Percentiles rank a stretch among this genome's conserved stretches.
phyloP scores from a whole-genome alignment of 1,140 invertebrate genomes.

The Zaprionus taronus region DNA sequence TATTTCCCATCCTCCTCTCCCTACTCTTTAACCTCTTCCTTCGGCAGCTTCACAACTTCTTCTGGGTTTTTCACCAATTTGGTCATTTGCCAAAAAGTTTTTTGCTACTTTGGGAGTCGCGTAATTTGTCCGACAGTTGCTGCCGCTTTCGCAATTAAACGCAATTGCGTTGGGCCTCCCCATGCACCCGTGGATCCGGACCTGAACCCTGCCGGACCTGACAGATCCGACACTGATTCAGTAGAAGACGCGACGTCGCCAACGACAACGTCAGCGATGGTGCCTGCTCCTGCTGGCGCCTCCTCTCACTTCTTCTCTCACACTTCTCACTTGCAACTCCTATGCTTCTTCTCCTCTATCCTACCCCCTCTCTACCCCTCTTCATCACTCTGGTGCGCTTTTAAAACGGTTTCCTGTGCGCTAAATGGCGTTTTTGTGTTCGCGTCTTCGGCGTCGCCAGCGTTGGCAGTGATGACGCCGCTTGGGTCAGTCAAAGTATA shows the following conservation, averaged over 20 bases:
- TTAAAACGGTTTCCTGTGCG: constrained; percentile 79
- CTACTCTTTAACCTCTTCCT: background rate
- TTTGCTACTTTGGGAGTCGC: constrained; percentile 55
- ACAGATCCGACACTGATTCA: constrained; percentile 3
- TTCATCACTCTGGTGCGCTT: constrained; percentile 53
- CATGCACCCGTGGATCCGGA: background rate
- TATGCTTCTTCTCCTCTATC: background rate
- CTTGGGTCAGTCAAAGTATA: constrained; percentile 37
- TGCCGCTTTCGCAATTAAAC: constrained; percentile 72
- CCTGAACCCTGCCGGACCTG: constrained; percentile 2
- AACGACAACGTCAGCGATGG: constrained; percentile 46
- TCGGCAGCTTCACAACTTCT: background rate
- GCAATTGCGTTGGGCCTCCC: constrained; percentile 68
- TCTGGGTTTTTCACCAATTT: constrained; percentile 43
- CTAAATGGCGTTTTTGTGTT: constrained; percentile 80
- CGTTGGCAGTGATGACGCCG: constrained; percentile 33
- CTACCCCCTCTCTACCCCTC: background rate
- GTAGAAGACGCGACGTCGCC: constrained; percentile 57
- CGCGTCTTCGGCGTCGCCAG: constrained; percentile 52
- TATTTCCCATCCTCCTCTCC: background rate
- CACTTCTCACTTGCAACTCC: background rate
- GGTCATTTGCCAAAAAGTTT: constrained; percentile 74
- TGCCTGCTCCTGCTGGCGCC: constrained; percentile 20
- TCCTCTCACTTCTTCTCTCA: background rate
- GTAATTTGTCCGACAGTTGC: constrained; percentile 67